A percentile compares a stretch with the other conserved stretches of the same genome.
Conservation (phyloP, 2,113 vertebrate genomes). For the Rafetus swinhoei region DNA sequence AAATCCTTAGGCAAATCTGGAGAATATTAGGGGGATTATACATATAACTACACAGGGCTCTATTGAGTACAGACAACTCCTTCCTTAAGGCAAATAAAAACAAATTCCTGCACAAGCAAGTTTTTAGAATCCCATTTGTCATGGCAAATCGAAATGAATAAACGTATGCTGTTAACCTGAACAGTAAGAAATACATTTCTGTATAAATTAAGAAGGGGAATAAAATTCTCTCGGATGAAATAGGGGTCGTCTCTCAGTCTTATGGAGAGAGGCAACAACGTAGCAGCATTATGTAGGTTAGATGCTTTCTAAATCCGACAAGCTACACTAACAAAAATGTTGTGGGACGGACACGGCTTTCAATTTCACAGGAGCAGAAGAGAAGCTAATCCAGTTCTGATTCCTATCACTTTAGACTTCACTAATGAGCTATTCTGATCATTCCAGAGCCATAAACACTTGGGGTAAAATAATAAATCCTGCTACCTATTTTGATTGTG, state of each 20-base stretch:
- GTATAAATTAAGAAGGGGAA: conserved; percentile 20
- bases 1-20: not conserved
- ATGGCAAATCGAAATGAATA: conserved; percentile 27
- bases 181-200: not conserved
- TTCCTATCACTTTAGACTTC: not conserved
- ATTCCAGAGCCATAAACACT: not conserved
- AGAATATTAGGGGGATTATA: not conserved
- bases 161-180: not conserved
- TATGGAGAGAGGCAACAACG: rapidly evolving
- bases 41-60: not conserved
- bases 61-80: not conserved
- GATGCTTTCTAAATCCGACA: not conserved
- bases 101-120: not conserved
- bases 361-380: not conserved
- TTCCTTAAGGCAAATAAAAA: conserved; percentile 21
- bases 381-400: conserved; percentile 10
- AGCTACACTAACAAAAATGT: not conserved
- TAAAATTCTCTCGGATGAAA: not conserved
- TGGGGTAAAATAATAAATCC: not conserved
- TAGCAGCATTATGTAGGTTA: not conserved
- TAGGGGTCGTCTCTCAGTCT: not conserved
- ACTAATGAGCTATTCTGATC: not conserved
- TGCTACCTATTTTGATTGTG: not conserved
- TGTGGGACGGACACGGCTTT: not conserved
- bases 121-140: conserved; percentile 45